These are phyloP conservation scores for Polypedilum pembai DNA, from an alignment of 1,140 invertebrate genomes.

Conservation along the genomic window DNA sequence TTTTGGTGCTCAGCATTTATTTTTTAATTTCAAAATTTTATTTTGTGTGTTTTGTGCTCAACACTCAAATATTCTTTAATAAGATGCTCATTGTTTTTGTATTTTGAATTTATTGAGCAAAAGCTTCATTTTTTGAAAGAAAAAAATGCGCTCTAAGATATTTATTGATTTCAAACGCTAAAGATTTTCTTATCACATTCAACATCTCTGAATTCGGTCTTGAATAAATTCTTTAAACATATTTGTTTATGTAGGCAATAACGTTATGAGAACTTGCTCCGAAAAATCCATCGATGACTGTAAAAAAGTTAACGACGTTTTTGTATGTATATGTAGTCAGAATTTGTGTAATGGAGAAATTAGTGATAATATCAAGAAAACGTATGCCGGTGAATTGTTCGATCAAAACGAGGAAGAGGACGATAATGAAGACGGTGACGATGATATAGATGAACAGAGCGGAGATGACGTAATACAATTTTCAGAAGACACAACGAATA, in stretches of 20 bases:
- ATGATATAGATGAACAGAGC: not conserved
- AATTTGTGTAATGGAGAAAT: not conserved
- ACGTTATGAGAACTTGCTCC: not conserved
- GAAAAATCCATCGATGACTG: not conserved
- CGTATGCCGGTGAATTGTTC: not conserved
- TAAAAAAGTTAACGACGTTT: not conserved
- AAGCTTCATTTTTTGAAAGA: no score
- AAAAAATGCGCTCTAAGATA: no score
- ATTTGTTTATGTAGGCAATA: not conserved
- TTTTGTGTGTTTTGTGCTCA: no score
- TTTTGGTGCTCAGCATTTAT: no score
- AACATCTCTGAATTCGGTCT: not conserved
- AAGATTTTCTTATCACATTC: no score
- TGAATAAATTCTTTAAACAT: not conserved
- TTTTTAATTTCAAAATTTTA: no score
- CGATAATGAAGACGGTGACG: not conserved
- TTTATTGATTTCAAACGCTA: no score
- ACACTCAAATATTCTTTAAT: no score
- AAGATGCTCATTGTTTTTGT: no score
- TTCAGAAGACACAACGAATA: not conserved
- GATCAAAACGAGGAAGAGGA: not conserved
- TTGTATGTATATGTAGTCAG: not conserved
- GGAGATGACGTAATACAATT: not conserved
- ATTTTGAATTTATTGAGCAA: no score
- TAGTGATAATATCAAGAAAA: not conserved